Evolutionary conservation across 1,140 invertebrate species (phyloP).

Genomic region (Rhyacophila brunnea): DNA sequence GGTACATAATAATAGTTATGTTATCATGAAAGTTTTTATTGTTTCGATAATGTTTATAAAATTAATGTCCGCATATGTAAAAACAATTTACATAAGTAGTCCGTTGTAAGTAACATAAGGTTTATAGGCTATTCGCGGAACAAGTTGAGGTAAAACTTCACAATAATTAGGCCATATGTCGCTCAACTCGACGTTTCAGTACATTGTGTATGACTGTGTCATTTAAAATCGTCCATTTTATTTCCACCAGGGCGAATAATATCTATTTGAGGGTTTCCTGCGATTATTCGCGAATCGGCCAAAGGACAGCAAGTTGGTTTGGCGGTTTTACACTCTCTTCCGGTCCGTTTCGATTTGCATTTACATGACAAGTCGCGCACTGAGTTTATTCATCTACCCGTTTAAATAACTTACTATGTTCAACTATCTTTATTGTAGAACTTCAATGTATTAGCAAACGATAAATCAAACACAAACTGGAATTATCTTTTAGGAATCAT

Average conservation of each 20-base stretch:
- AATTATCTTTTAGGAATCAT: too few species aligned
- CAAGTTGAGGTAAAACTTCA: neutral
- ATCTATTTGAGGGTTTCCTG: slow-evolving; percentile 26
- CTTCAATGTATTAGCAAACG: too few species aligned
- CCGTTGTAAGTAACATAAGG: neutral
- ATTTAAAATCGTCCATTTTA: slow-evolving; percentile 7
- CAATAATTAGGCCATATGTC: slow-evolving; percentile 1
- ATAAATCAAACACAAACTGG: too few species aligned
- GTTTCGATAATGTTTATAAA: too few species aligned
- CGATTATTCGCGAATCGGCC: neutral
- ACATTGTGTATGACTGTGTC: neutral
- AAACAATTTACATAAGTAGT: too few species aligned
- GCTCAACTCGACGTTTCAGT: neutral
- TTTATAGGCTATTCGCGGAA: neutral
- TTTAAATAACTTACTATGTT: too few species aligned
- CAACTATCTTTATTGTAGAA: too few species aligned
- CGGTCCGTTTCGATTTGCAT: neutral
- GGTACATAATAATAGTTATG: too few species aligned
- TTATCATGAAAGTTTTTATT: too few species aligned
- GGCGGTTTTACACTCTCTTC: neutral
- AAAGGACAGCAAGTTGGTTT: slow-evolving; percentile 2
- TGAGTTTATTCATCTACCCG: too few species aligned
- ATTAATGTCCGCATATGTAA: too few species aligned
- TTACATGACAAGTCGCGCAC: too few species aligned
- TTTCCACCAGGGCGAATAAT: slow-evolving; percentile 20